Percentiles rank a stretch among this genome's conserved stretches.
Conservation (phyloP, 1,140 invertebrate species). For the Pseudomyrmex gracilis region DNA sequence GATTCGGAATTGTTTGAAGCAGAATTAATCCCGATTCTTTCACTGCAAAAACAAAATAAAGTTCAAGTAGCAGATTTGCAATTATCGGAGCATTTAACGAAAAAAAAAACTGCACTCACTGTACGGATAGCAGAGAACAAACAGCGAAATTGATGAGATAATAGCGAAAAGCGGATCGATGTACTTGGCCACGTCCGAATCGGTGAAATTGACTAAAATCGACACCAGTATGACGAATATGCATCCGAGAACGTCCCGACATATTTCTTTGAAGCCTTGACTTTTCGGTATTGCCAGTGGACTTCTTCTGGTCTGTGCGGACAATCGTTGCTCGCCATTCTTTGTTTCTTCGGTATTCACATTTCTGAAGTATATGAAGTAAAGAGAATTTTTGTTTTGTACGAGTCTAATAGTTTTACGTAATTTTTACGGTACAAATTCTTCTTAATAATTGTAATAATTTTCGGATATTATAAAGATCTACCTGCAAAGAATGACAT, state of each 20-base stretch:
- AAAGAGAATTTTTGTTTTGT: too few relatives aligned
- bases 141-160: constrained; percentile 88
- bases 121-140: constrained; percentile 90
- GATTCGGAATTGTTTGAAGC: constrained; percentile 92
- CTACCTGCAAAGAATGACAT: constrained; percentile 87
- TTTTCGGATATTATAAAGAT: not conserved
- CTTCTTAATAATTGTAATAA: not conserved
- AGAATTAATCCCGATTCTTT: constrained; percentile 92
- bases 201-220: constrained; percentile 88
- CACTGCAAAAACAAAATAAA: constrained; percentile 85
- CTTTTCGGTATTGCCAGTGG: constrained; percentile 81
- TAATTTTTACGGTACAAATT: too few relatives aligned
- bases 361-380: constrained; percentile 75
- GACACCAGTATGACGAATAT: constrained; percentile 90
- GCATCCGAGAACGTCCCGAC: constrained; percentile 88
- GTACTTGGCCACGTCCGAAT: constrained; percentile 88
- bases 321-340: constrained; percentile 84
- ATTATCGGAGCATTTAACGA: not conserved
- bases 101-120: constrained; percentile 86
- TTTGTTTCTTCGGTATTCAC: constrained; percentile 84
- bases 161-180: constrained; percentile 91
- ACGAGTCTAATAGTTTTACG: too few relatives aligned
- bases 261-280: constrained; percentile 86
- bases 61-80: not conserved
- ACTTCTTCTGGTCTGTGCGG: constrained; percentile 79